A percentile compares a stretch with the other conserved stretches of the same genome.
These are phyloP conservation scores for Propithecus perrieri DNA, from an alignment of 2,797 vertebrate species.

Conservation along the genomic window DNA sequence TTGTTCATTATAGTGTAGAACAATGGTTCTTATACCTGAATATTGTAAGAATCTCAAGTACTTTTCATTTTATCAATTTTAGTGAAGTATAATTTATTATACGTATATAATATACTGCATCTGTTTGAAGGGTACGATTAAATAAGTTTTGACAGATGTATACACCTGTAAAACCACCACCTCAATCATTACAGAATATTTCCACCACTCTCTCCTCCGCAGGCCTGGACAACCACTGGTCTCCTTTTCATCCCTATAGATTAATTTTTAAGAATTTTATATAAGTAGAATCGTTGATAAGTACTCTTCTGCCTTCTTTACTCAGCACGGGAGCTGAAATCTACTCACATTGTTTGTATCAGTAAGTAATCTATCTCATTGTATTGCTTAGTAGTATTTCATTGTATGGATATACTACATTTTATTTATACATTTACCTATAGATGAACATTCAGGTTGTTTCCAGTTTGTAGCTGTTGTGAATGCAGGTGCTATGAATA, in stretches of 20 bases:
- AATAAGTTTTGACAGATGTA: not conserved
- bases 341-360: not conserved
- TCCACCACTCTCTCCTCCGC: not conserved
- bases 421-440: not conserved
- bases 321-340: not conserved
- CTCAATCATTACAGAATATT: no score
- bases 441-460: not conserved
- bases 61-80: not conserved
- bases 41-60: not conserved
- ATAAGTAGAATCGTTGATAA: not conserved
- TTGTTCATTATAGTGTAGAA: not conserved
- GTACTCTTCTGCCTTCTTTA: not conserved
- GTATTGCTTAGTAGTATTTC: not conserved
- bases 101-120: not conserved
- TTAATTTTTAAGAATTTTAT: not conserved
- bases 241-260: not conserved
- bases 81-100: not conserved
- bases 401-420: no score
- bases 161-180: not conserved
- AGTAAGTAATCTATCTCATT: not conserved
- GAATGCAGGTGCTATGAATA: not conserved
- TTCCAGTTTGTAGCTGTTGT: not conserved
- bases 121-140: not conserved
- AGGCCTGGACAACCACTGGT: not conserved
- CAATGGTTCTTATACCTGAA: not conserved